A percentile compares a stretch with the other conserved stretches of the same genome.
These are phyloP conservation scores for Hyperoplus immaculatus DNA, from an alignment of 2,797 vertebrate genomes.

Conservation along the genomic window DNA sequence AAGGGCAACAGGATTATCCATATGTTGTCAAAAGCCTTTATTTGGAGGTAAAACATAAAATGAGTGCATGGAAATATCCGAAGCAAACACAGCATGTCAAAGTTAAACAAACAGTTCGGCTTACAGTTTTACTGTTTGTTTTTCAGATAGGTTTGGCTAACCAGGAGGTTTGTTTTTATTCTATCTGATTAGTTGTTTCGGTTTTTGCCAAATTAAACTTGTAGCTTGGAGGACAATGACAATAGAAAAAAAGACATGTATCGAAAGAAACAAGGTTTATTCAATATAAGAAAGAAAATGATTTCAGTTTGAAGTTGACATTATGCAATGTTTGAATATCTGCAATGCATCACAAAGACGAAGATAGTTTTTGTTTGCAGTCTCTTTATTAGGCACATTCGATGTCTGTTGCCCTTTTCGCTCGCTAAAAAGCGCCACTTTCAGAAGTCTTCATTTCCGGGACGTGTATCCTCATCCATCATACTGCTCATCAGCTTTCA, in stretches of 20 bases:
- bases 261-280: neutral
- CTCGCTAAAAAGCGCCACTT: constrained; percentile 19
- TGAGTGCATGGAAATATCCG: neutral
- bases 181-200: neutral
- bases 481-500: constrained; percentile 68
- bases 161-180: neutral
- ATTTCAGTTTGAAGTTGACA: neutral
- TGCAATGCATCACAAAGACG: neutral
- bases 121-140: neutral
- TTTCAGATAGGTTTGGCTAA: neutral
- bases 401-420: constrained; percentile 16
- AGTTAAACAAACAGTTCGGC: neutral
- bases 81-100: neutral
- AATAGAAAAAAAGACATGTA: neutral
- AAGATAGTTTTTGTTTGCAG: constrained; percentile 5
- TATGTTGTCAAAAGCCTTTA: neutral
- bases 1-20: neutral
- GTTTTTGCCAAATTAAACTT: neutral
- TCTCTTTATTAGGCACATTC: constrained; percentile 26
- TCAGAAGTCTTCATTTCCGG: constrained; percentile 42
- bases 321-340: neutral
- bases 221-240: no score
- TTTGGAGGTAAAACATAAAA: neutral
- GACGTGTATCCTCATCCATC: constrained; percentile 80
- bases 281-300: neutral